Percentiles rank a stretch among this genome's conserved stretches.
Conservation (phyloP, 2,797 vertebrate genomes). For the Lagothrix lagotricha region DNA sequence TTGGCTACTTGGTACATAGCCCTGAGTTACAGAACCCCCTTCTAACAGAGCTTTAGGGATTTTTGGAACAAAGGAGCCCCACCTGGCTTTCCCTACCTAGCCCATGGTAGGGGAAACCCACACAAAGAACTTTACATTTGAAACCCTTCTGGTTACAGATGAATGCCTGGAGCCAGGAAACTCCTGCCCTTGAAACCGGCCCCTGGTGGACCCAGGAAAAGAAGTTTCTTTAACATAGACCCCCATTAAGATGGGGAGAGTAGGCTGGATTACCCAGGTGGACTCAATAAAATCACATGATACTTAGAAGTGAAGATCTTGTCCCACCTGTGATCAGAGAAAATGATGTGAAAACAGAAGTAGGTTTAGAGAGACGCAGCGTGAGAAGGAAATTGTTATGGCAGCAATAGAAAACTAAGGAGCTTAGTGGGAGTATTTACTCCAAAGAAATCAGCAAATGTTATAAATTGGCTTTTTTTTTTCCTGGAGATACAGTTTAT, state of each 20-base stretch:
- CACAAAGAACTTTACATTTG: too few relatives aligned
- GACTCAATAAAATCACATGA: neutral
- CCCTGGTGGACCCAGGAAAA: too few relatives aligned
- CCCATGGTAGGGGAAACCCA: too few relatives aligned
- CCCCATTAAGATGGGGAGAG: neutral
- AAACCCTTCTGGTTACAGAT: too few relatives aligned
- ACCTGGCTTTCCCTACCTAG: too few relatives aligned
- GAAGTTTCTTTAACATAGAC: too few relatives aligned
- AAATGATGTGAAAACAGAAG: neutral
- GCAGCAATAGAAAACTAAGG: neutral
- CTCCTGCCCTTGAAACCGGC: too few relatives aligned
- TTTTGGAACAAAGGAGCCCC: too few relatives aligned
- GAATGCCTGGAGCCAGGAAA: too few relatives aligned
- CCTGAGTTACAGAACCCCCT: too few relatives aligned
- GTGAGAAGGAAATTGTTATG: neutral
- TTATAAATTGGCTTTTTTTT: neutral
- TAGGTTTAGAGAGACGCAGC: neutral
- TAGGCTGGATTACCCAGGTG: neutral
- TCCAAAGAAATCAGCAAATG: neutral
- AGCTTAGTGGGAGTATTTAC: neutral
- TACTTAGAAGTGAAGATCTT: neutral
- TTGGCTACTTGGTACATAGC: too few relatives aligned
- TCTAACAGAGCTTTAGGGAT: too few relatives aligned
- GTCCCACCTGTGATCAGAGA: neutral
- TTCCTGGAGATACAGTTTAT: neutral